phyloP scores from a whole-genome alignment of 2,797 vertebrate species.

The Pseudotriccus pelzelni region DNA sequence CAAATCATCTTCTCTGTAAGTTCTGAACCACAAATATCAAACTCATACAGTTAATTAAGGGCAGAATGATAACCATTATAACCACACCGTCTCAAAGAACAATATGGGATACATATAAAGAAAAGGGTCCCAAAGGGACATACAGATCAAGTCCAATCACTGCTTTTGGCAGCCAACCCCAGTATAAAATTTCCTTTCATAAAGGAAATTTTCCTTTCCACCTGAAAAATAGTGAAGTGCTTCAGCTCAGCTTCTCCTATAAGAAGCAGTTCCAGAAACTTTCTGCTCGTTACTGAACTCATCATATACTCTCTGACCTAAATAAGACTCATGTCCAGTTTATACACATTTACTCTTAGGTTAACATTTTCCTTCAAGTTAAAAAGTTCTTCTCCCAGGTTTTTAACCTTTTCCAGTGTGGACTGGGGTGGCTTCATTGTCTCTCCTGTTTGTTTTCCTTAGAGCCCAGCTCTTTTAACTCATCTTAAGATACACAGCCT shows the following conservation, averaged over 20 bases:
- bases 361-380: background rate
- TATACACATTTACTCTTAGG: background rate
- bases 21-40: background rate
- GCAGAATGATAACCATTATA: conserved; percentile 1
- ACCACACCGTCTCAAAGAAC: background rate
- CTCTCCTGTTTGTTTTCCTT: background rate
- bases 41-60: background rate
- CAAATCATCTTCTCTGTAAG: background rate
- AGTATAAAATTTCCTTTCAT: background rate
- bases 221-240: background rate
- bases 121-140: background rate
- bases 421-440: background rate
- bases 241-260: background rate
- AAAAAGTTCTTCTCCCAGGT: background rate
- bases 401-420: background rate
- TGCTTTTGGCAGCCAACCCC: background rate
- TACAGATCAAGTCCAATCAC: background rate
- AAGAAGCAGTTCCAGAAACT: background rate
- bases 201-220: background rate
- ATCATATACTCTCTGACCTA: background rate
- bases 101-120: background rate
- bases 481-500: background rate
- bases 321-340: background rate
- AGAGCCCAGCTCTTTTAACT: background rate
- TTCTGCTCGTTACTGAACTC: background rate